Conservation (phyloP, 2,113 vertebrate genomes). For the Propithecus coquereli region DNA sequence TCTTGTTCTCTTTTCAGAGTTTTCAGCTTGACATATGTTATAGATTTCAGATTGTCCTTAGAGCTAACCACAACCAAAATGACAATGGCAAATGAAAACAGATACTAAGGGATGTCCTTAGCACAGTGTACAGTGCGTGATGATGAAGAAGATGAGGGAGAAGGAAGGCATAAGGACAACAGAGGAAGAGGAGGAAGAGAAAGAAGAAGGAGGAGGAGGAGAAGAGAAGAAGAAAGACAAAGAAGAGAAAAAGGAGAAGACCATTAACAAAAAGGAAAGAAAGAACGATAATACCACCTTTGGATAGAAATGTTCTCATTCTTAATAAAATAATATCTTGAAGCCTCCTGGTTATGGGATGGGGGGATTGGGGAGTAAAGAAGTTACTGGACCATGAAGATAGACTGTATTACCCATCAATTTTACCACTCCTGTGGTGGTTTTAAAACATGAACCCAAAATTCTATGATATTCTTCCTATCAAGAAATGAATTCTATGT, state of each 20-base stretch:
- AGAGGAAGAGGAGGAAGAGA: background rate
- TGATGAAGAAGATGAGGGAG: background rate
- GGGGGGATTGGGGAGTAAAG: background rate
- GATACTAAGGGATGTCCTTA: background rate
- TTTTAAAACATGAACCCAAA: conserved; percentile 18
- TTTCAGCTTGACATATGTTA: conserved; percentile 15
- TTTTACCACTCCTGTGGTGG: background rate
- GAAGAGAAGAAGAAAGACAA: background rate
- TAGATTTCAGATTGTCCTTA: conserved; percentile 26
- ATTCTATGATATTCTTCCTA: background rate
- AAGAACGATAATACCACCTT: background rate
- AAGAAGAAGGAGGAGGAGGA: background rate
- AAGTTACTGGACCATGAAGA: background rate
- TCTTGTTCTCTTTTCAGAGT: conserved; percentile 39
- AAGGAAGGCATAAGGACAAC: background rate
- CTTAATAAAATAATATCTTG: conserved; percentile 22
- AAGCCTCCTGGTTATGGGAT: background rate
- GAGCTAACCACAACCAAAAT: background rate
- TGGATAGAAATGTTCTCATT: conserved; percentile 4
- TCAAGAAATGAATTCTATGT: background rate
- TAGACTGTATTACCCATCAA: background rate
- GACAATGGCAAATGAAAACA: background rate
- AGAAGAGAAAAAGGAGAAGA: background rate
- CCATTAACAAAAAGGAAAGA: background rate
- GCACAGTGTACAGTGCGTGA: background rate